These are phyloP conservation scores for Mactromeris polynyma DNA, from an alignment of 2,888 invertebrate species.

Conservation along the genomic window DNA sequence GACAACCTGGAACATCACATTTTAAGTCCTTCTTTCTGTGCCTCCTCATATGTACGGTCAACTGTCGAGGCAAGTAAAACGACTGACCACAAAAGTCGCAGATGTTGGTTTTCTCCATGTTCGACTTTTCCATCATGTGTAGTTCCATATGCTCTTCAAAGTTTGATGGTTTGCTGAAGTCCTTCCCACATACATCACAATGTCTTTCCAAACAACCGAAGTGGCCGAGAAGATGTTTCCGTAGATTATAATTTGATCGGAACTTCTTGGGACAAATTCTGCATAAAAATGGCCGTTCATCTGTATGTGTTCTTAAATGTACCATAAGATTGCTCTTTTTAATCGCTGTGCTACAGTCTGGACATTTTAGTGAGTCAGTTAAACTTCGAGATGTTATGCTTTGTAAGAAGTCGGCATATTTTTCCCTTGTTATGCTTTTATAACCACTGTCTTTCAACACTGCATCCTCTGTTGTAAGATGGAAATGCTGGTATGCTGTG, in stretches of 20 bases:
- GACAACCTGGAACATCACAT: constrained; percentile 94
- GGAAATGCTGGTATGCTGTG: constrained; percentile 79
- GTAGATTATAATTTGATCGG: constrained; percentile 77
- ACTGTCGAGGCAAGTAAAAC: constrained; percentile 89
- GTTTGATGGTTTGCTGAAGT: constrained; percentile 76
- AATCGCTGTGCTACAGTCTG: constrained; percentile 79
- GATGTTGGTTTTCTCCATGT: constrained; percentile 92
- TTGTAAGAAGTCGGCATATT: constrained; percentile 72
- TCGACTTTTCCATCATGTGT: constrained; percentile 75
- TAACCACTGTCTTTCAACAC: constrained; percentile 70
- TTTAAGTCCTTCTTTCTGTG: constrained; percentile 90
- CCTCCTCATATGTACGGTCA: constrained; percentile 90
- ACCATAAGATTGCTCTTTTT: constrained; percentile 80
- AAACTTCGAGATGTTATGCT: constrained; percentile 70
- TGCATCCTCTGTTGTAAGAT: constrained; percentile 77
- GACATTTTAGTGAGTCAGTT: constrained; percentile 76
- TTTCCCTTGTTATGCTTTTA: constrained; percentile 74
- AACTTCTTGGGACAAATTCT: constrained; percentile 80
- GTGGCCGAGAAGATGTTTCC: constrained; percentile 82
- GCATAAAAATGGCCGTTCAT: constrained; percentile 81
- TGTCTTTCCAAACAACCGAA: constrained; percentile 77
- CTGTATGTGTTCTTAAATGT: constrained; percentile 82
- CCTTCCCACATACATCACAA: constrained; percentile 82
- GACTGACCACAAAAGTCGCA: constrained; percentile 95
- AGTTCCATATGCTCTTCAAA: constrained; percentile 77